A percentile compares a stretch with the other conserved stretches of the same genome.
phyloP scores from a whole-genome alignment of 2,113 vertebrate species.

The Corythoichthys intestinalis region DNA sequence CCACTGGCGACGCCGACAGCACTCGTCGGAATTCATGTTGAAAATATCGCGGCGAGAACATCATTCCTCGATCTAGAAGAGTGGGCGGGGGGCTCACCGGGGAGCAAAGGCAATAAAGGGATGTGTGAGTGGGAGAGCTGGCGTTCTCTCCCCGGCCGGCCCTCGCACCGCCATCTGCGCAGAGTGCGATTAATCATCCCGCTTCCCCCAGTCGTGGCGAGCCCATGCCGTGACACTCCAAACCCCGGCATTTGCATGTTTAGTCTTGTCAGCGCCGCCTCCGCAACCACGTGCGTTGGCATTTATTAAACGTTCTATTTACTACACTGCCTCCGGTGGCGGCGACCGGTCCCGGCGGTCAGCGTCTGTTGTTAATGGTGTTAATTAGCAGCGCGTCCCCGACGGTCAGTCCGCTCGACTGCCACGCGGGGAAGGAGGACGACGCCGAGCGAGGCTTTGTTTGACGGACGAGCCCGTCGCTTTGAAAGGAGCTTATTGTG shows the following conservation, averaged over 20 bases:
- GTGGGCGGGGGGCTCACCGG: slow-evolving; percentile 23
- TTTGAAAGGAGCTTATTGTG: neutral
- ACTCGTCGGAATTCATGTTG: neutral
- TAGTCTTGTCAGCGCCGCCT: slow-evolving; percentile 15
- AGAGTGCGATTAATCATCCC: slow-evolving; percentile 65
- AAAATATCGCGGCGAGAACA: slow-evolving; percentile 15
- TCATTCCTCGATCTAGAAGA: slow-evolving; percentile 43
- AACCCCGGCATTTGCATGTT: slow-evolving; percentile 25
- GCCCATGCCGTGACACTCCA: slow-evolving; percentile 44
- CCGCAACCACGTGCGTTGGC: slow-evolving; percentile 6
- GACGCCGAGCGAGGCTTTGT: neutral
- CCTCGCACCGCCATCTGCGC: slow-evolving; percentile 60
- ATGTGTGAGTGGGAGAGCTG: slow-evolving; percentile 15
- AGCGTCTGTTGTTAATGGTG: slow-evolving; percentile 36
- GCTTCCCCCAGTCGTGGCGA: slow-evolving; percentile 54
- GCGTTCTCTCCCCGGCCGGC: slow-evolving; percentile 38
- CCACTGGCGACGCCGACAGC: neutral
- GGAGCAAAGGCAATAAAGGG: slow-evolving; percentile 9
- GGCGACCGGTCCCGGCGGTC: slow-evolving; percentile 33
- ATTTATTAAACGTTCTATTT: slow-evolving; percentile 48
- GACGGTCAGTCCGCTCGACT: slow-evolving; percentile 19
- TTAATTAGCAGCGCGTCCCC: slow-evolving; percentile 55
- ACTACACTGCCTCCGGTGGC: slow-evolving; percentile 13
- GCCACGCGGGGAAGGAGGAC: slow-evolving; percentile 2
- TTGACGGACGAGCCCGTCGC: neutral